phyloP scores from a whole-genome alignment of 64 coral and sea anemone genomes.

The Pocillopora verrucosa region DNA sequence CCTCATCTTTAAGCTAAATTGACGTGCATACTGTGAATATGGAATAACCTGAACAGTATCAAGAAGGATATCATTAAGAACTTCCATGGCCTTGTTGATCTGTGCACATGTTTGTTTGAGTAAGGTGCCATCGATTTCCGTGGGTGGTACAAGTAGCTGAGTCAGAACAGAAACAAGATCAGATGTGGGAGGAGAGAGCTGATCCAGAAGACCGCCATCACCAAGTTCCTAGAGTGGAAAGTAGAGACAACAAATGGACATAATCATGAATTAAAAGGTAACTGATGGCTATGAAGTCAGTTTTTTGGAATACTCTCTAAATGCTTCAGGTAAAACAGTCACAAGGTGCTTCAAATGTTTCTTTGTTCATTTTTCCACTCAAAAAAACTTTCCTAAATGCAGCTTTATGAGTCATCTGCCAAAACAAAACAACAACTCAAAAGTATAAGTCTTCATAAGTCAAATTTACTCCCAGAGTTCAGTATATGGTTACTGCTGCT shows the following conservation, averaged over 20 bases:
- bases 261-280: neutral
- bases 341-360: too few relatives aligned
- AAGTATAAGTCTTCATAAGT: too few relatives aligned
- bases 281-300: too few relatives aligned
- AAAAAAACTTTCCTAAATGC: too few relatives aligned
- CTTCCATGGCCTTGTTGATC: slow-evolving; percentile 79
- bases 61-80: slow-evolving; percentile 85
- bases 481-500: too few relatives aligned
- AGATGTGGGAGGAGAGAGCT: slow-evolving; percentile 46
- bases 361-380: too few relatives aligned
- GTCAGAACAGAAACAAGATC: slow-evolving; percentile 58
- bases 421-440: too few relatives aligned
- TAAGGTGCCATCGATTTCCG: slow-evolving; percentile 61
- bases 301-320: too few relatives aligned
- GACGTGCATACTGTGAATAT: neutral
- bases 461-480: too few relatives aligned
- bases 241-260: neutral
- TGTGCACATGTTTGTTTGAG: slow-evolving; percentile 68
- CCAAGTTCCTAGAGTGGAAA: slow-evolving; percentile 56
- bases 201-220: slow-evolving; percentile 61
- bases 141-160: slow-evolving; percentile 59
- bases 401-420: too few relatives aligned
- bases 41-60: neutral
- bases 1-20: too few relatives aligned
- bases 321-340: too few relatives aligned